Conservation (phyloP, 1,140 invertebrate species). For the Heliconius congener region DNA sequence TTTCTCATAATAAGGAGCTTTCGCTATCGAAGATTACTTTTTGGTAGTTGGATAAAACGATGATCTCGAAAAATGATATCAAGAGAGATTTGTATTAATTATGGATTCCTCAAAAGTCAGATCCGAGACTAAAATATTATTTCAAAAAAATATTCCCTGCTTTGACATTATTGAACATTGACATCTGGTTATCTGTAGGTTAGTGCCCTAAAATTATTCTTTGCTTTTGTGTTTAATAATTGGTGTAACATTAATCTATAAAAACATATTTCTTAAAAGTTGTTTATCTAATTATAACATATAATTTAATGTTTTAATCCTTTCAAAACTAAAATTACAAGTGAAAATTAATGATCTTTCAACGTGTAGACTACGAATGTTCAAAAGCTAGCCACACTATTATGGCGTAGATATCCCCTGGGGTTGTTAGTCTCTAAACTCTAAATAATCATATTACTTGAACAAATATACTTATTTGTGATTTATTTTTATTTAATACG, state of each 20-base stretch:
- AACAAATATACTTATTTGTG: neutral
- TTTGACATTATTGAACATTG: too few species aligned
- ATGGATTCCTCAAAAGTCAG: neutral
- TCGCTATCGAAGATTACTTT: conserved; percentile 16
- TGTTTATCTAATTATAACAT: too few species aligned
- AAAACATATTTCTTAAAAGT: too few species aligned
- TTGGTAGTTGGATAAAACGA: neutral
- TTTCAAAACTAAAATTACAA: neutral
- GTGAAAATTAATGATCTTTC: neutral
- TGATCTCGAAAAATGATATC: neutral
- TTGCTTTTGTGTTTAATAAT: too few species aligned
- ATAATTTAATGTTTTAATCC: too few species aligned
- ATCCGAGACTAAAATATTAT: neutral
- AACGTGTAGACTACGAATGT: neutral
- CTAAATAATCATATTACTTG: neutral
- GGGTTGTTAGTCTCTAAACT: neutral
- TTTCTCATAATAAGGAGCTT: conserved; percentile 13
- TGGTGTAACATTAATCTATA: too few species aligned
- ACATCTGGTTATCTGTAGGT: too few species aligned
- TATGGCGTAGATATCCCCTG: neutral
- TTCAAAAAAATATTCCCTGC: neutral
- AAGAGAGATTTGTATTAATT: neutral
- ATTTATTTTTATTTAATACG: neutral
- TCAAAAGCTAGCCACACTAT: neutral
- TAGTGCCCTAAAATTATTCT: too few species aligned